phyloP scores from a whole-genome alignment of 1,140 invertebrate genomes.

The Saxidomus purpurata region DNA sequence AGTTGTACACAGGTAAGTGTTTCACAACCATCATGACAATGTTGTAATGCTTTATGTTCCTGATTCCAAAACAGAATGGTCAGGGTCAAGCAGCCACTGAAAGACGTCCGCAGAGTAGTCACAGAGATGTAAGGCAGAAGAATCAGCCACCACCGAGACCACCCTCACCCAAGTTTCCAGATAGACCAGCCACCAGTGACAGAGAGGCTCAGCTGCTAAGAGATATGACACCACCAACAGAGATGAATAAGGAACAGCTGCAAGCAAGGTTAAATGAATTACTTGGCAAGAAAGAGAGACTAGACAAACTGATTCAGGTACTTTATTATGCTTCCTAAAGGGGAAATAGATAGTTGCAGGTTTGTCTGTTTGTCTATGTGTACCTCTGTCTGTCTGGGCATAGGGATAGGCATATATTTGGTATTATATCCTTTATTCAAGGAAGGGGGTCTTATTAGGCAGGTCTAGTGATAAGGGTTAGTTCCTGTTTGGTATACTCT shows the following conservation, averaged over 20 bases:
- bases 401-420: too few species aligned
- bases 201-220: background rate
- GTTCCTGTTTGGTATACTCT: too few species aligned
- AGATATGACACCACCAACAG: constrained; percentile 33
- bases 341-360: too few species aligned
- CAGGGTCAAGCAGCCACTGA: background rate
- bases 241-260: constrained; percentile 76
- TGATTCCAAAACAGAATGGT: background rate
- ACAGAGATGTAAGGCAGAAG: constrained; percentile 18
- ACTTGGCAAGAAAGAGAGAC: constrained; percentile 82
- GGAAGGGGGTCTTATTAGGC: too few species aligned
- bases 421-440: too few species aligned
- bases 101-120: background rate
- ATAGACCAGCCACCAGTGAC: background rate
- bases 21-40: too few species aligned
- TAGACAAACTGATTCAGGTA: constrained; percentile 82
- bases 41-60: too few species aligned
- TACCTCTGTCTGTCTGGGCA: too few species aligned
- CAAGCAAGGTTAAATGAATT: constrained; percentile 82
- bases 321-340: too few species aligned
- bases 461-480: too few species aligned
- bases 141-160: constrained; percentile 49
- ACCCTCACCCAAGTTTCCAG: constrained; percentile 40
- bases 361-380: too few species aligned
- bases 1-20: too few species aligned